Evolutionary conservation across 2,888 invertebrate genomes (phyloP).

Genomic region (Orgyia antiqua): DNA sequence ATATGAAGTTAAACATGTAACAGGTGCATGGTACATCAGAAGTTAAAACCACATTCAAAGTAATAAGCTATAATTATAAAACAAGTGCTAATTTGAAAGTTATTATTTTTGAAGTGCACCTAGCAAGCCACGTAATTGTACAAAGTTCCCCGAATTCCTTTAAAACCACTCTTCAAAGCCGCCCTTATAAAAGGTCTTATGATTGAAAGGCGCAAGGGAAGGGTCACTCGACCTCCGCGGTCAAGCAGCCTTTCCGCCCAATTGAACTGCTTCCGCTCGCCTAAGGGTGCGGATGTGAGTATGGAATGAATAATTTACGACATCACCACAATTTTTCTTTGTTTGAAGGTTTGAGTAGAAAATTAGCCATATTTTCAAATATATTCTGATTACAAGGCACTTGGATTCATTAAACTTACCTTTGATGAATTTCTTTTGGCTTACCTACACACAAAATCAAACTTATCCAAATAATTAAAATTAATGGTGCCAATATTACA

Average conservation of each 20-base stretch:
- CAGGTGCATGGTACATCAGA: too few species aligned
- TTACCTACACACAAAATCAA: too few species aligned
- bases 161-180: conserved; percentile 35
- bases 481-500: too few species aligned
- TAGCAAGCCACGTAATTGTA: conserved; percentile 24
- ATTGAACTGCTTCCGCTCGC: conserved; percentile 43
- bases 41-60: too few species aligned
- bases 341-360: conserved; percentile 8
- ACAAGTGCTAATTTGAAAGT: conserved; percentile 4
- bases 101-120: not conserved
- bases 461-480: too few species aligned
- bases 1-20: too few species aligned
- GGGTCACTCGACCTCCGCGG: conserved; percentile 68
- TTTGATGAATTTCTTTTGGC: too few species aligned
- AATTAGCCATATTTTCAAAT: conserved; percentile 28
- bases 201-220: conserved; percentile 53
- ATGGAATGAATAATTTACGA: conserved; percentile 27
- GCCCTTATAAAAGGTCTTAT: conserved; percentile 49
- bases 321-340: conserved; percentile 17
- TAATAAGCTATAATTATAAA: not conserved
- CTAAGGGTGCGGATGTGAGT: conserved; percentile 25
- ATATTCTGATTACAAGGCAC: too few species aligned
- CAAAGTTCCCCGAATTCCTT: conserved; percentile 26
- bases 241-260: conserved; percentile 67
- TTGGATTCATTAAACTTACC: too few species aligned